Evolutionary conservation across 2,888 invertebrate species (phyloP).

Genomic region (Drosophila borborema): DNA sequence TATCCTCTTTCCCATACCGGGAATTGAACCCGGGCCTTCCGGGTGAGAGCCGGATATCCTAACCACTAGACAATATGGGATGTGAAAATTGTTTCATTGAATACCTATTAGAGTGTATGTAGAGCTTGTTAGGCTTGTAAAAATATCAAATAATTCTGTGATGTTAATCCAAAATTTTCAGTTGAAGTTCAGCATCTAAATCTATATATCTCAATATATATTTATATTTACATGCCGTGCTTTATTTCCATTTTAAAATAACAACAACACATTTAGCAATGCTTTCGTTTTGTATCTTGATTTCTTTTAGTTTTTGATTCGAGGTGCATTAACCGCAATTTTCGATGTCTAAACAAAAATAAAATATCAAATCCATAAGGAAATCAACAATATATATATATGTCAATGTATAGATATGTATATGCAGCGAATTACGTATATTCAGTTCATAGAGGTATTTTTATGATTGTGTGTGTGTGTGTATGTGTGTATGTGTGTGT

Average conservation of each 20-base stretch:
- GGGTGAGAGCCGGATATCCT: conserved; percentile 85
- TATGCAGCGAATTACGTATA: conserved; percentile 16
- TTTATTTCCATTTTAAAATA: background rate
- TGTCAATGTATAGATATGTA: background rate
- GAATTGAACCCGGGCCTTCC: conserved; percentile 92
- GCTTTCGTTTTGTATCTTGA: conserved; percentile 36
- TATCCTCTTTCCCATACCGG: conserved; percentile 97
- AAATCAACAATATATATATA: conserved; percentile 30
- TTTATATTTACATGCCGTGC: background rate
- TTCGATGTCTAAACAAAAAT: conserved; percentile 39
- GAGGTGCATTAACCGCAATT: conserved; percentile 67
- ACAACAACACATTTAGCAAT: conserved; percentile 31
- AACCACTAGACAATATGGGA: conserved; percentile 85
- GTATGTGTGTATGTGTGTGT: background rate
- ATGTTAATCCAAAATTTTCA: no score
- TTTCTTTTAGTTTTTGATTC: conserved; percentile 29
- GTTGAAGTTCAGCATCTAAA: no score
- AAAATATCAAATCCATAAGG: conserved; percentile 45
- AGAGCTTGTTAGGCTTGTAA: background rate
- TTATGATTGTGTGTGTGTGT: conserved; percentile 1
- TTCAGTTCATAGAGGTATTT: conserved; percentile 21
- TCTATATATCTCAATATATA: background rate
- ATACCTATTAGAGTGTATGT: background rate
- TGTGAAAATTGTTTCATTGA: rapidly evolving
- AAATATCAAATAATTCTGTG: no score